These are phyloP conservation scores for Venturia canescens DNA, from an alignment of 1,140 invertebrate genomes.

Conservation along the genomic window DNA sequence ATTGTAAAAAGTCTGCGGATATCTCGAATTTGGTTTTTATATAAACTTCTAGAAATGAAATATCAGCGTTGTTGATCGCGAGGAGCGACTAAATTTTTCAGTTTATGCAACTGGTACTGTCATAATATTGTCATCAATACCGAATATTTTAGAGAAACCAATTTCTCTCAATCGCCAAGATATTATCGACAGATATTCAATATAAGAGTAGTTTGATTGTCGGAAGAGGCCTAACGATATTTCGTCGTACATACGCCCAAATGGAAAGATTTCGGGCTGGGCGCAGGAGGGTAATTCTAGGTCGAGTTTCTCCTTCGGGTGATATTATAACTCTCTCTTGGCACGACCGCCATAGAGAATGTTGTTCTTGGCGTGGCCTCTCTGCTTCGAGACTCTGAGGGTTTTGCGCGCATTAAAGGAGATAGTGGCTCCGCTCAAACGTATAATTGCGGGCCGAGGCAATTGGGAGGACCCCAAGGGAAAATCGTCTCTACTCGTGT, in stretches of 20 bases:
- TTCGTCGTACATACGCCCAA: slow-evolving; percentile 53
- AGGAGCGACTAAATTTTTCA: too few species aligned
- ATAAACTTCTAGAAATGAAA: too few species aligned
- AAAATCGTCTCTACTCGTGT: slow-evolving; percentile 62
- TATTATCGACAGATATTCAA: not conserved
- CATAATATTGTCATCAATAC: too few species aligned
- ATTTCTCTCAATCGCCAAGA: not conserved
- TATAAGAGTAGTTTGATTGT: not conserved
- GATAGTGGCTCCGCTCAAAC: slow-evolving; percentile 74
- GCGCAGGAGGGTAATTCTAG: not conserved
- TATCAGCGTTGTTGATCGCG: too few species aligned
- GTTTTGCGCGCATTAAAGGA: slow-evolving; percentile 73
- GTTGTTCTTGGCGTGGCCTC: not conserved
- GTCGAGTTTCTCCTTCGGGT: slow-evolving; percentile 26
- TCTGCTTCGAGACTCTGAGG: slow-evolving; percentile 56
- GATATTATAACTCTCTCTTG: slow-evolving; percentile 32
- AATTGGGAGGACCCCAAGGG: slow-evolving; percentile 72
- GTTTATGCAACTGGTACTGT: too few species aligned
- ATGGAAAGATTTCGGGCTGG: not conserved
- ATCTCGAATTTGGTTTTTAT: too few species aligned
- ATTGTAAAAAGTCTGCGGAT: too few species aligned
- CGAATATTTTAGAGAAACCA: not conserved
- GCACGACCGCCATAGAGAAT: not conserved
- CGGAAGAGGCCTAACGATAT: slow-evolving; percentile 63
- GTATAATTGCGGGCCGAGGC: slow-evolving; percentile 75